A percentile compares a stretch with the other conserved stretches of the same genome.
These are phyloP conservation scores for Dendrocopos noguchii DNA, from an alignment of 2,113 vertebrate genomes.

Conservation along the genomic window DNA sequence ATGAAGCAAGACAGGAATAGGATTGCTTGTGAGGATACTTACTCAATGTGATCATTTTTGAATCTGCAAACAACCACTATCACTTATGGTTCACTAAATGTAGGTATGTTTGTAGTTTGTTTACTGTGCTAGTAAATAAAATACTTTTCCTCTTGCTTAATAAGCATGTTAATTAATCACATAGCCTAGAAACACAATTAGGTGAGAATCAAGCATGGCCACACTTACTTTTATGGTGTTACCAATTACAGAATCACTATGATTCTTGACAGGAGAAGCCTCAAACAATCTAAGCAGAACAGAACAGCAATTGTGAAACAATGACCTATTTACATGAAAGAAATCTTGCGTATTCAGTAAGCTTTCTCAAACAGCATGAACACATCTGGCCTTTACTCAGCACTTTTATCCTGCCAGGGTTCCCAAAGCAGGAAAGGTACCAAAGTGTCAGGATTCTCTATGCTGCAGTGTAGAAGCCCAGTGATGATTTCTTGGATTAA, in stretches of 20 bases:
- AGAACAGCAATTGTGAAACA: not conserved
- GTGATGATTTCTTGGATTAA: not conserved
- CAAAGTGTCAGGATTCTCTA: not conserved
- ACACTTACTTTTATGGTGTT: not conserved
- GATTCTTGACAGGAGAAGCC: not conserved
- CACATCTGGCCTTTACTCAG: not conserved
- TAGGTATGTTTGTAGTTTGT: not conserved
- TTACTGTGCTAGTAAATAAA: conserved; percentile 5
- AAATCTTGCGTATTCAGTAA: not conserved
- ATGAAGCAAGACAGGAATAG: not conserved
- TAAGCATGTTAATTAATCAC: not conserved
- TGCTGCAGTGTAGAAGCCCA: not conserved
- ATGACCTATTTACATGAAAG: not conserved
- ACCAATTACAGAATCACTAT: not conserved
- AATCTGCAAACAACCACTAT: not conserved
- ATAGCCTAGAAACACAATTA: not conserved
- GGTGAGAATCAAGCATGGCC: not conserved
- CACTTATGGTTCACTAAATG: not conserved
- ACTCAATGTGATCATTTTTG: not conserved
- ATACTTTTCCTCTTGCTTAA: not conserved
- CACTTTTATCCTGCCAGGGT: not conserved
- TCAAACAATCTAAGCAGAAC: not conserved
- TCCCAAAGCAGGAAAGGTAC: not conserved
- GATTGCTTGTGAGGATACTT: not conserved
- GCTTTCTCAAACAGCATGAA: not conserved